Evolutionary conservation across 2,113 vertebrate genomes (phyloP), one percentile per base, ranked within the genome.

Genomic region (Spermophilus dauricus): DNA sequence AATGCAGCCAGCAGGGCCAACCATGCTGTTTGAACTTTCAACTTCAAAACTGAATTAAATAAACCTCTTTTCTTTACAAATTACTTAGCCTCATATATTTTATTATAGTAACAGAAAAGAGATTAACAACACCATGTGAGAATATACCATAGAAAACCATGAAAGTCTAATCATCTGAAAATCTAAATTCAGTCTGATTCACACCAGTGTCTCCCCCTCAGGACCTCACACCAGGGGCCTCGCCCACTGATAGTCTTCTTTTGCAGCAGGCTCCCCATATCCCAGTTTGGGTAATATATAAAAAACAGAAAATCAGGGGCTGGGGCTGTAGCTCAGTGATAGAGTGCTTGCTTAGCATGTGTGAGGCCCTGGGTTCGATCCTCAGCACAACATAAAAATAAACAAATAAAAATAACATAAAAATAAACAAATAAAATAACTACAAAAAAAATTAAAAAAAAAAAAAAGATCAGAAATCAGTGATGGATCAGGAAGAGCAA

Each of bases 141-240:
- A 77, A n/a, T 34, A 73, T 34, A 91, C 42, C 51, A 94, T 92
- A 86, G 61, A 83, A 89, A 89, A 89, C 0, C 10, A 77, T 73
- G 70, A 53, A 82, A 67, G 82, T 9, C 12, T 45, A 86, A 97
- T 82, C 24, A 85, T 82, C n/a, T 95, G 8, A 77, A 96, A 83
- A 45, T 37, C 78, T 95, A 67, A 92, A 77, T 12, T 58, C 90
- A 48, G 8, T 86, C 20, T 12, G 32, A 42, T 34, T 37, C 51
- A 65, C 22, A n/a, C 17, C 32, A 53, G 22, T 3, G 10, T 72
- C 37, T 32, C 32, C 70, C 10, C 70, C 24, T 32, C 24, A 30
- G 37, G 1, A 81, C 12, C 30, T 28, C 42, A 24, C 14, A 48
- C 13, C 37, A 72, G 86, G 75, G 11, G 1, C 65, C 34, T 84